Conservation (phyloP, 1,140 invertebrate species). For the Drosophila saltans region DNA sequence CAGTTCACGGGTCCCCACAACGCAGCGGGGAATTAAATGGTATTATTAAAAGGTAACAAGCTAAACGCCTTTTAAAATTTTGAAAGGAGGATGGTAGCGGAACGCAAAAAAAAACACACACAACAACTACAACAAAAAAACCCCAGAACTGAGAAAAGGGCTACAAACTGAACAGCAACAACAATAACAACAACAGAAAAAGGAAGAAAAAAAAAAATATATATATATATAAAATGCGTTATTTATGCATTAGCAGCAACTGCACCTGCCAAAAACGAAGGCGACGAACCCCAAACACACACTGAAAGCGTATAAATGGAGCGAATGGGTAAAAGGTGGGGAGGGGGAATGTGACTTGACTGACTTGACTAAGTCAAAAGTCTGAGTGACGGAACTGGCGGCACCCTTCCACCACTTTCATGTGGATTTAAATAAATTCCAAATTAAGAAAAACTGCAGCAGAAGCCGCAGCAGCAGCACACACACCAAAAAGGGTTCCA, state of each 20-base stretch:
- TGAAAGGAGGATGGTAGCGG: conserved; percentile 47
- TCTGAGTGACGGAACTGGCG: conserved; percentile 27
- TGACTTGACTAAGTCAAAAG: conserved; percentile 23
- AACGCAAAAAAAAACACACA: conserved; percentile 1
- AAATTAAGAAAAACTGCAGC: conserved; percentile 72
- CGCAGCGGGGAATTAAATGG: conserved; percentile 72
- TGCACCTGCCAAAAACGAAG: conserved; percentile 73
- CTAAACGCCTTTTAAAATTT: conserved; percentile 80
- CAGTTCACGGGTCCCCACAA: not conserved
- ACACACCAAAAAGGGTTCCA: conserved; percentile 44
- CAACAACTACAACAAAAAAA: not conserved
- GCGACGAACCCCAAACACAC: conserved; percentile 54
- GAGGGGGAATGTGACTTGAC: conserved; percentile 29
- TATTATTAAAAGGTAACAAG: conserved; percentile 81
- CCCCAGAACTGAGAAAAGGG: conserved; percentile 10
- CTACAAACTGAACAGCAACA: conserved; percentile 20
- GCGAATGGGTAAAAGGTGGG: not conserved
- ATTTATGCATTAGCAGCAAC: conserved; percentile 73
- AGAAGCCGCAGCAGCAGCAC: not conserved
- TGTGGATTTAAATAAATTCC: conserved; percentile 81
- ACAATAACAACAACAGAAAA: not conserved
- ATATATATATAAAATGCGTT: conserved; percentile 47
- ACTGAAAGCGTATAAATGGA: not conserved
- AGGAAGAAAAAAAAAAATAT: not conserved
- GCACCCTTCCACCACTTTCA: conserved; percentile 44